A percentile compares a stretch with the other conserved stretches of the same genome.
These are phyloP conservation scores for Coremacera marginata DNA, from an alignment of 2,888 invertebrate genomes.

Conservation along the genomic window DNA sequence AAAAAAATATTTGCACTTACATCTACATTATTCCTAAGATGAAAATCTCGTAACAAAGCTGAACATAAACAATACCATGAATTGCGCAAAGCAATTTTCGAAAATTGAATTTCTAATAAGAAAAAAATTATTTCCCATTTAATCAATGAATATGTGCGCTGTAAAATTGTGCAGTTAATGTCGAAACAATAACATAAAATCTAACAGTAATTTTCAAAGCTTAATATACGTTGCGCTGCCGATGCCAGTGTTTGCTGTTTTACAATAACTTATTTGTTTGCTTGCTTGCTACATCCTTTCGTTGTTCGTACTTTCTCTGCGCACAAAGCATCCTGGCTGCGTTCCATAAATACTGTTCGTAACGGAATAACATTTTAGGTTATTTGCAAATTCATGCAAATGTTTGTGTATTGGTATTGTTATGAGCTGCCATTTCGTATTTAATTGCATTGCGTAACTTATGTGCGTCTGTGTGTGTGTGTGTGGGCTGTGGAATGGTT, in stretches of 20 bases:
- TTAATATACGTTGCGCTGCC: neutral
- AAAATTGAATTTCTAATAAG: no score
- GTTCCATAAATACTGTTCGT: neutral
- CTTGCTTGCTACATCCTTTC: no score
- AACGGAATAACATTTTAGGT: neutral
- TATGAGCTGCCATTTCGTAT: constrained; percentile 13
- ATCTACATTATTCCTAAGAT: no score
- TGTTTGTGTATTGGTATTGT: constrained; percentile 9
- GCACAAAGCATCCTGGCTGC: neutral
- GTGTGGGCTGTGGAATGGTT: neutral
- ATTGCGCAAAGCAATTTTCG: no score
- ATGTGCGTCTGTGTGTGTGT: constrained; percentile 3
- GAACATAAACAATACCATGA: no score
- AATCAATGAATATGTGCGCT: no score
- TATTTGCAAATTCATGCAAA: constrained; percentile 19
- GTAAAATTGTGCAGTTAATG: neutral
- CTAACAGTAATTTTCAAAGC: neutral
- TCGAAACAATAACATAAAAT: constrained; percentile 6
- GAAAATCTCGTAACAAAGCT: no score
- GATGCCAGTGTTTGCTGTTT: neutral
- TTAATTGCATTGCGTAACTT: constrained; percentile 2
- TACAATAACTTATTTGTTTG: no score
- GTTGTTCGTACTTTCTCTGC: neutral
- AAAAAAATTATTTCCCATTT: no score
- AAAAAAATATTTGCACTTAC: no score